phyloP scores from a whole-genome alignment of 2,797 vertebrate genomes.

The Aeoliscus strigatus region DNA sequence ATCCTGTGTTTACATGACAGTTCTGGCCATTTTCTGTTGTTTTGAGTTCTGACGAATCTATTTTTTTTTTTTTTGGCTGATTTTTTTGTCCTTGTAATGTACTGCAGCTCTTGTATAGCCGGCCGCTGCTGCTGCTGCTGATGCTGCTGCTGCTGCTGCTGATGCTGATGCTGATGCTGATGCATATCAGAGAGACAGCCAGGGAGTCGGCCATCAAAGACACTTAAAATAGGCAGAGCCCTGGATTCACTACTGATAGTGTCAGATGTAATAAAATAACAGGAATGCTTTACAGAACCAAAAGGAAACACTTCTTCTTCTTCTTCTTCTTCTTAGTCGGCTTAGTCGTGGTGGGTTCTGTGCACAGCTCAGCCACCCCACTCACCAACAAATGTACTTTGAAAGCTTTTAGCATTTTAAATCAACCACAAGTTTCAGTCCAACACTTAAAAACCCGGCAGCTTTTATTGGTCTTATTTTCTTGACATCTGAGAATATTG shows the following conservation, averaged over 20 bases:
- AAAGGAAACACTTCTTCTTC: slow-evolving; percentile 12
- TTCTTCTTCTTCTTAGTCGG: slow-evolving; percentile 6
- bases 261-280: slow-evolving; percentile 61
- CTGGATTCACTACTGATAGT: slow-evolving; percentile 57
- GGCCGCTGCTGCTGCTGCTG: slow-evolving; percentile 12
- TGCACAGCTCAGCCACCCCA: slow-evolving; percentile 8
- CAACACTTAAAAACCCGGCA: too few relatives aligned
- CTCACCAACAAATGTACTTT: slow-evolving; percentile 3
- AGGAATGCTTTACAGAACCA: slow-evolving; percentile 36
- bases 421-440: too few relatives aligned
- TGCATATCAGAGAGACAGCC: slow-evolving; percentile 58
- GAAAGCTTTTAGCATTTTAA: slow-evolving; percentile 3
- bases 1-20: too few relatives aligned
- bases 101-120: slow-evolving; percentile 20
- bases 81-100: slow-evolving; percentile 18
- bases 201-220: slow-evolving; percentile 51
- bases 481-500: too few relatives aligned
- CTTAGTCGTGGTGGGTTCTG: slow-evolving; percentile 19
- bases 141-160: slow-evolving; percentile 22
- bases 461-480: too few relatives aligned
- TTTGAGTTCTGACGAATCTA: slow-evolving; percentile 7
- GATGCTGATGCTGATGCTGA: slow-evolving; percentile 33
- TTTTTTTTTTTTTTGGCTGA: slow-evolving; percentile 15
- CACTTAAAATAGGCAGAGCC: slow-evolving; percentile 50
- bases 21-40: slow-evolving; percentile 1